Evolutionary conservation across 2,113 vertebrate species (phyloP).

Genomic region (Rafetus swinhoei): DNA sequence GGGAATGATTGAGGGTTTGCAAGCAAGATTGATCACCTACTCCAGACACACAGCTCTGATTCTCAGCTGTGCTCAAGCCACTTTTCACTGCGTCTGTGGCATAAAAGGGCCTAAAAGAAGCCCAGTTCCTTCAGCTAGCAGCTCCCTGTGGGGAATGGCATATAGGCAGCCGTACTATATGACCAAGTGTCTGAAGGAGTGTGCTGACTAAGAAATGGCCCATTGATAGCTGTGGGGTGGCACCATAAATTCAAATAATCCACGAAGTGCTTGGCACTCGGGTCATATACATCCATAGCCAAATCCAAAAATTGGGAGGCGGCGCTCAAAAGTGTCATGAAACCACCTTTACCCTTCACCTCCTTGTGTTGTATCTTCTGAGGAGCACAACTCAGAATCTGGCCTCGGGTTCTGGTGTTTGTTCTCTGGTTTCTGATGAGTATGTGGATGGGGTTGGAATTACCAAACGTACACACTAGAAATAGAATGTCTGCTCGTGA

Average conservation of each 20-base stretch:
- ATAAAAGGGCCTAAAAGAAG: neutral
- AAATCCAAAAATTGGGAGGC: neutral
- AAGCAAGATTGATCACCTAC: neutral
- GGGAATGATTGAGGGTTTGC: neutral
- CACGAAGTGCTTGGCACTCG: neutral
- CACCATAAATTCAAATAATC: neutral
- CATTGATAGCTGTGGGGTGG: neutral
- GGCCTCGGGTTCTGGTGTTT: neutral
- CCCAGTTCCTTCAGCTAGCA: neutral
- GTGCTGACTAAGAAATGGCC: neutral
- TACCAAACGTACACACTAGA: neutral
- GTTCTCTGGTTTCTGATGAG: neutral
- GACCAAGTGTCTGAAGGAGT: neutral
- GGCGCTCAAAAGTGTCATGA: neutral
- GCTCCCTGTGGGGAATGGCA: neutral
- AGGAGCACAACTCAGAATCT: neutral
- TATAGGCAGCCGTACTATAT: neutral
- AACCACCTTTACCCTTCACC: neutral
- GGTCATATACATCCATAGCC: neutral
- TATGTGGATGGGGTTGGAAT: neutral
- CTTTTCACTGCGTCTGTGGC: neutral
- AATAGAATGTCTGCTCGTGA: neutral
- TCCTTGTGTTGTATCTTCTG: neutral
- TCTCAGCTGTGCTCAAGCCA: neutral
- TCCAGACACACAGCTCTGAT: neutral